Evolutionary conservation across 2,888 invertebrate species (phyloP).

Genomic region (Lapara coniferarum): DNA sequence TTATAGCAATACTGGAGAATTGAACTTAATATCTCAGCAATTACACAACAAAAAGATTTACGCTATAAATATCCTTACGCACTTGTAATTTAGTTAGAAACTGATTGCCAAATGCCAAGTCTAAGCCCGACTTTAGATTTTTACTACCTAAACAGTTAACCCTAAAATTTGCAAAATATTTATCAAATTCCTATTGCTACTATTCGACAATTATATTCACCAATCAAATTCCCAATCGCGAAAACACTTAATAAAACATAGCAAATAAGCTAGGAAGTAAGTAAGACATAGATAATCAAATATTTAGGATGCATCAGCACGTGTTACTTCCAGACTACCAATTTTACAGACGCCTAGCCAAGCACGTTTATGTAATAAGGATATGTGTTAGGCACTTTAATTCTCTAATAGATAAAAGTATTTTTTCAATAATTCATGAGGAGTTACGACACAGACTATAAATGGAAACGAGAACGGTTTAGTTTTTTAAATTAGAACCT

Average conservation of each 20-base stretch:
- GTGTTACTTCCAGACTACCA: constrained; percentile 6
- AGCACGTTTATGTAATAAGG: not conserved
- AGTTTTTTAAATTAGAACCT: not conserved
- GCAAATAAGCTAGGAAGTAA: not conserved
- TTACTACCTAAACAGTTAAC: not conserved
- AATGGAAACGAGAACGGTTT: not conserved
- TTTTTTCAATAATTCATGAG: constrained; percentile 16
- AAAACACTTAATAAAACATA: not conserved
- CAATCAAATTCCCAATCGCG: not conserved
- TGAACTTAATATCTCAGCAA: not conserved
- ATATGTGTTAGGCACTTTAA: constrained; percentile 11
- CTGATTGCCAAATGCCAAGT: no score
- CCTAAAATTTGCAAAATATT: not conserved
- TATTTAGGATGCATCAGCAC: constrained; percentile 17
- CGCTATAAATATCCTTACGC: no score
- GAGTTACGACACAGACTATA: not conserved
- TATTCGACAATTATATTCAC: not conserved
- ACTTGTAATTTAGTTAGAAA: no score
- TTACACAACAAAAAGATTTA: no score
- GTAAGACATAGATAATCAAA: not conserved
- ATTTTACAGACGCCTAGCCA: constrained; percentile 9
- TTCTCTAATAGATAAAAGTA: constrained; percentile 12
- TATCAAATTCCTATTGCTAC: not conserved
- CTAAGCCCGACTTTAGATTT: no score
- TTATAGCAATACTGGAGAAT: no score